Conservation (phyloP, 2,797 vertebrate genomes). For the Helarctos malayanus region DNA sequence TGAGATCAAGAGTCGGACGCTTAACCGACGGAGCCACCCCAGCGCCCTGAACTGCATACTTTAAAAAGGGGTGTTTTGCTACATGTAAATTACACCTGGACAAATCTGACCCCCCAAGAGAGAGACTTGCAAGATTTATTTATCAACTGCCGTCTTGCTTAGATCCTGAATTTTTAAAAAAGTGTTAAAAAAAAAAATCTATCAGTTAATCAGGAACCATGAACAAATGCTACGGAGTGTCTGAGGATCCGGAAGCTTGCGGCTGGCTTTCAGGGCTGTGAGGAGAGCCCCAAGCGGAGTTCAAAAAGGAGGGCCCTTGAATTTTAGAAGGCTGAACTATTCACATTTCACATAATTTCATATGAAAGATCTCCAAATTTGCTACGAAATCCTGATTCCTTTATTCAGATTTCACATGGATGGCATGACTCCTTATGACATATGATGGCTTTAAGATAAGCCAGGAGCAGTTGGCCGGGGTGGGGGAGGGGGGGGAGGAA, state of each 20-base stretch:
- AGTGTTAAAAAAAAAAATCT: background rate
- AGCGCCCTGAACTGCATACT: background rate
- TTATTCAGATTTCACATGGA: background rate
- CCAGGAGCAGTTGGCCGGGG: background rate
- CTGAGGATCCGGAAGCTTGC: fast-evolving
- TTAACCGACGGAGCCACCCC: background rate
- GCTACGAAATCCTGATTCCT: background rate
- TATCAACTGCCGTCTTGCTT: background rate
- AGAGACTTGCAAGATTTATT: background rate
- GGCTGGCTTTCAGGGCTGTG: background rate
- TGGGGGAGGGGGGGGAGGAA: background rate
- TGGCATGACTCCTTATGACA: background rate
- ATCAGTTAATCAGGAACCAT: background rate
- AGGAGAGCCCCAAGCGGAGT: no score
- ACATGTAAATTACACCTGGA: background rate
- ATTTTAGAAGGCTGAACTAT: background rate
- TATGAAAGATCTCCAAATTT: background rate
- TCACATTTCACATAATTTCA: background rate
- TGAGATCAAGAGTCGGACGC: background rate
- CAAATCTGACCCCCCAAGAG: background rate
- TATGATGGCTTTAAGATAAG: background rate
- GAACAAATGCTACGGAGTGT: background rate
- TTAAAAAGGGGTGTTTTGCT: background rate
- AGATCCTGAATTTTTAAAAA: background rate
- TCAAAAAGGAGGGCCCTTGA: background rate